These are phyloP conservation scores for Holacanthella duospinosa DNA, from an alignment of 2,888 invertebrate genomes.

Conservation along the genomic window DNA sequence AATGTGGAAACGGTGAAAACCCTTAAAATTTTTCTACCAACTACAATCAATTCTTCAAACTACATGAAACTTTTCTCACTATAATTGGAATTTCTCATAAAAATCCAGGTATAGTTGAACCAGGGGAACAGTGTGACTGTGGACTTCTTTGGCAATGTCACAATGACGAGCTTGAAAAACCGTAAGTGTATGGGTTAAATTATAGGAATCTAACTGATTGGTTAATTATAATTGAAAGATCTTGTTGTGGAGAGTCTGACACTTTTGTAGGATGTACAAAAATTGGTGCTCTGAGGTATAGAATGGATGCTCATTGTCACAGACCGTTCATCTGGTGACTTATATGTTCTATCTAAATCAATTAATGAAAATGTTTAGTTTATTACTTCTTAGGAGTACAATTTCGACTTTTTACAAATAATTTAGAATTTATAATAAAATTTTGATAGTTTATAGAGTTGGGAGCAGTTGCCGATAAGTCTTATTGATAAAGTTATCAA, in stretches of 20 bases:
- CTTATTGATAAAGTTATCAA: constrained; percentile 25
- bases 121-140: constrained; percentile 25
- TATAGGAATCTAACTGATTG: too few relatives aligned
- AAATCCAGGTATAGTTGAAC: constrained; percentile 16
- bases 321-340: constrained; percentile 2
- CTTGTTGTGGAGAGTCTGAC: constrained; percentile 26
- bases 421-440: too few relatives aligned
- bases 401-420: too few relatives aligned
- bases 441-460: not conserved
- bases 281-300: not conserved
- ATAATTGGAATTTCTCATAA: not conserved
- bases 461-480: not conserved
- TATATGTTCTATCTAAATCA: too few relatives aligned
- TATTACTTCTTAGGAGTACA: too few relatives aligned
- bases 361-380: constrained; percentile 10
- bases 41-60: not conserved
- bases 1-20: constrained; percentile 29
- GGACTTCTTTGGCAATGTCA: constrained; percentile 24
- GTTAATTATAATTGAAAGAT: too few relatives aligned
- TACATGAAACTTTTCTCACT: not conserved
- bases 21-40: not conserved
- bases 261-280: constrained; percentile 15
- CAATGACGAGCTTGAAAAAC: not conserved
- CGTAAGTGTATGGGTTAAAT: too few relatives aligned
- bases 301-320: not conserved